phyloP scores from a whole-genome alignment of 2,888 invertebrate genomes.

The Andricus quercusramuli region DNA sequence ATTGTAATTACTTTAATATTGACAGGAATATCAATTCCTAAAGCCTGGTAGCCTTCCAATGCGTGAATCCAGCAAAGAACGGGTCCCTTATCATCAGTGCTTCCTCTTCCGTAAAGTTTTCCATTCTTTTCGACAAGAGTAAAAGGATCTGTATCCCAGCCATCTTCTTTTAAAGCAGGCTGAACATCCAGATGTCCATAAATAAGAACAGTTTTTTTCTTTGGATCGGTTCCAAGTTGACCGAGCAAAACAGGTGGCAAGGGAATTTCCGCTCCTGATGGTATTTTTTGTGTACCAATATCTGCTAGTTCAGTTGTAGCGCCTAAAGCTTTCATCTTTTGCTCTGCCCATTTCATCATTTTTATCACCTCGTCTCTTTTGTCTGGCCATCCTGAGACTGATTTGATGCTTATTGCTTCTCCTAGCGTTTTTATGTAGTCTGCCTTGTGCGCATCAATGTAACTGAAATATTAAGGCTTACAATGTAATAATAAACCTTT shows the following conservation, averaged over 20 bases:
- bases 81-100: constrained; percentile 96
- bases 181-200: constrained; percentile 99
- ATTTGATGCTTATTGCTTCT: constrained; percentile 95
- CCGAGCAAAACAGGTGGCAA: constrained; percentile 93
- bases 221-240: constrained; percentile 86
- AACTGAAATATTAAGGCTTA: constrained; percentile 79
- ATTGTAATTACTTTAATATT: constrained; percentile 82
- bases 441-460: constrained; percentile 88
- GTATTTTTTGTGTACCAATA: constrained; percentile 87
- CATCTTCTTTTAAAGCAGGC: constrained; percentile 94
- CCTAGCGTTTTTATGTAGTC: constrained; percentile 89
- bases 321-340: constrained; percentile 85
- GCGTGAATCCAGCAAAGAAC: constrained; percentile 98
- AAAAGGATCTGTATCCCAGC: constrained; percentile 98
- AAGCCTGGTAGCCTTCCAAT: constrained; percentile 90
- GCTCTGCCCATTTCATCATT: constrained; percentile 92
- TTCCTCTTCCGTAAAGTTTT: constrained; percentile 94
- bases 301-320: constrained; percentile 86
- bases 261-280: constrained; percentile 86
- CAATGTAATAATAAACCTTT: constrained; percentile 16
- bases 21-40: constrained; percentile 85
- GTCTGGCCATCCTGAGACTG: constrained; percentile 95
- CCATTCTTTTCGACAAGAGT: constrained; percentile 91
- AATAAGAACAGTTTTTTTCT: constrained; percentile 95
- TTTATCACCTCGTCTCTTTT: constrained; percentile 88